Conservation (phyloP, 2,888 invertebrate genomes). For the Argynnis bischoffii region DNA sequence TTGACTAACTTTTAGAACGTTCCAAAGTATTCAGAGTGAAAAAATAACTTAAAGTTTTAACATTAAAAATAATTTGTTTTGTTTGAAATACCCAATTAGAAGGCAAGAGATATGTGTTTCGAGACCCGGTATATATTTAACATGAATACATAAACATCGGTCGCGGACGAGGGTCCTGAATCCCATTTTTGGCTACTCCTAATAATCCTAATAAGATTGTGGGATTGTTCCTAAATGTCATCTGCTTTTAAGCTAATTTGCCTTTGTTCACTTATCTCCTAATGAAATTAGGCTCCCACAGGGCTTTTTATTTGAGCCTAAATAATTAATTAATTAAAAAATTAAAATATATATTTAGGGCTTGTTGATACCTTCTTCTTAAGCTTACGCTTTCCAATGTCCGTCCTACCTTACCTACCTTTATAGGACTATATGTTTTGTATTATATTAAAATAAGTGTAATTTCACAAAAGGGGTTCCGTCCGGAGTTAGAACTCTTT, state of each 20-base stretch:
- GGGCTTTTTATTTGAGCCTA: neutral
- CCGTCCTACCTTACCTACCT: too few species aligned
- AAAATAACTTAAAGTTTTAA: neutral
- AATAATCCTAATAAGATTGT: slow-evolving; percentile 10
- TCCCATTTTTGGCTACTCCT: neutral
- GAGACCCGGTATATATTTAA: neutral
- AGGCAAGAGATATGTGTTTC: neutral
- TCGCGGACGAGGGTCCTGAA: slow-evolving; percentile 2
- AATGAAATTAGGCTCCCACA: neutral
- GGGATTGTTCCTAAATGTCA: slow-evolving; percentile 6
- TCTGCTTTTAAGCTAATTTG: slow-evolving; percentile 17
- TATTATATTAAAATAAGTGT: too few species aligned
- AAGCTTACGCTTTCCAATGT: too few species aligned
- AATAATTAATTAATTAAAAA: neutral
- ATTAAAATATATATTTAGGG: too few species aligned
- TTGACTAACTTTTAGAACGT: too few species aligned
- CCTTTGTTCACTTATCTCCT: neutral
- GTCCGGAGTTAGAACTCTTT: too few species aligned
- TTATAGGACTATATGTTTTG: too few species aligned
- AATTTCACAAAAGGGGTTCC: too few species aligned
- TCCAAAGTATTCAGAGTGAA: too few species aligned
- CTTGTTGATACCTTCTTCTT: too few species aligned
- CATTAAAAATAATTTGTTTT: neutral
- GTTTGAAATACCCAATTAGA: too few species aligned
- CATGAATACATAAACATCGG: slow-evolving; percentile 11